Conservation (phyloP, 1,140 invertebrate genomes). For the Macrobrachium nipponense region DNA sequence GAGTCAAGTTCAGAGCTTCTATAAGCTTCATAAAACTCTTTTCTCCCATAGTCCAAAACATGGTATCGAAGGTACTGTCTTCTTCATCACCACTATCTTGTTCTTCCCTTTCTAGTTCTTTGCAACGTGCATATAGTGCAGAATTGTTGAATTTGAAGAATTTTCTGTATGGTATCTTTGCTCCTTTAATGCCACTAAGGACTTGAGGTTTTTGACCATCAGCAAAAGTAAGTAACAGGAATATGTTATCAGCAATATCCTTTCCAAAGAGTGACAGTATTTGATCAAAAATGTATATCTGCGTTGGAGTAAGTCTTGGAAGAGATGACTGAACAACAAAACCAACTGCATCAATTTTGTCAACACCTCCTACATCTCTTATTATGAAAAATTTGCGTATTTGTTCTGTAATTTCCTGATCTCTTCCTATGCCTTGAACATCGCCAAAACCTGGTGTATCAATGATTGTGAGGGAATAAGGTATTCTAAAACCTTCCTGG, state of each 20-base stretch:
- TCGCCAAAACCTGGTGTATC: slow-evolving; percentile 29
- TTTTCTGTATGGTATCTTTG: slow-evolving; percentile 20
- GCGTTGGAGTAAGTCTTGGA: slow-evolving; percentile 10
- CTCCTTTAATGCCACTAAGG: slow-evolving; percentile 4
- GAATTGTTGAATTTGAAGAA: slow-evolving; percentile 32
- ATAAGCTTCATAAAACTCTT: neutral
- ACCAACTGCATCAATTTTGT: slow-evolving; percentile 20
- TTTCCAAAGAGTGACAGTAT: slow-evolving; percentile 2
- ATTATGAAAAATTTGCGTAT: neutral
- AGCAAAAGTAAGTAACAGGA: slow-evolving; percentile 23
- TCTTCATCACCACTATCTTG: neutral
- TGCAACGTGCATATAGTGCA: neutral
- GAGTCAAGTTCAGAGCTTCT: neutral
- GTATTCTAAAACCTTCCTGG: neutral
- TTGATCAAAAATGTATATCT: slow-evolving; percentile 15
- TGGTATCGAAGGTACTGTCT: neutral
- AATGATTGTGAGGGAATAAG: slow-evolving; percentile 14
- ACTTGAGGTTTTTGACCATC: neutral
- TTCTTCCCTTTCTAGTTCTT: no score
- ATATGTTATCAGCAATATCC: slow-evolving; percentile 24
- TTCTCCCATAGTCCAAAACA: slow-evolving; percentile 22
- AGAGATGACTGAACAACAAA: slow-evolving; percentile 15
- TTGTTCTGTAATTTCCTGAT: slow-evolving; percentile 1
- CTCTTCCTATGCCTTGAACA: neutral
- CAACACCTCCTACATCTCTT: neutral